These are phyloP conservation scores for Blennius ocellaris DNA, from an alignment of 2,113 vertebrate genomes.

Conservation along the genomic window DNA sequence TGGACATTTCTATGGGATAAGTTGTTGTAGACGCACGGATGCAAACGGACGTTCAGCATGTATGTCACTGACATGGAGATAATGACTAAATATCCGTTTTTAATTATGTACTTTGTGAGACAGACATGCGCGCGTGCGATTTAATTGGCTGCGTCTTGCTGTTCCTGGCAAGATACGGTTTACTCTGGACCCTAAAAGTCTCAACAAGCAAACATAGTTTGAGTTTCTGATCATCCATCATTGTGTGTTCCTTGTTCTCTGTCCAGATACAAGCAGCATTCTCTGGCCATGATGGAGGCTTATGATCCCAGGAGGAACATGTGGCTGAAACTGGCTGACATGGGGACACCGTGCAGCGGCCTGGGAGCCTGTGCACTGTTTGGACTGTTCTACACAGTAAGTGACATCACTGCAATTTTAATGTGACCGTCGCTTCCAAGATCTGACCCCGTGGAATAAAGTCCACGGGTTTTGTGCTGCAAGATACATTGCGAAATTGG, in stretches of 20 bases:
- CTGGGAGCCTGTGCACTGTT: slow-evolving; percentile 85
- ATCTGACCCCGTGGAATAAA: no score
- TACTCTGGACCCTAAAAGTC: no score
- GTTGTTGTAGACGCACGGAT: neutral
- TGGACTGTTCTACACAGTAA: slow-evolving; percentile 83
- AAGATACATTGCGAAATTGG: no score
- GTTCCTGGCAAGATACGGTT: no score
- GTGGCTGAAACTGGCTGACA: slow-evolving; percentile 82
- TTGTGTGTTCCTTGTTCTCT: neutral
- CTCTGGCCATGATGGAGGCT: slow-evolving; percentile 82
- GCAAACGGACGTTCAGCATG: neutral
- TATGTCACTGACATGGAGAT: neutral
- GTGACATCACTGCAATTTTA: slow-evolving; percentile 17
- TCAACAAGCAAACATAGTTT: no score
- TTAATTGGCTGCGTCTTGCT: no score
- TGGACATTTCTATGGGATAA: neutral
- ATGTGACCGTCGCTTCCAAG: no score
- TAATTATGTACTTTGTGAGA: neutral
- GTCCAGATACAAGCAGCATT: slow-evolving; percentile 79
- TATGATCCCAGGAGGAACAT: slow-evolving; percentile 76
- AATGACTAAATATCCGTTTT: neutral
- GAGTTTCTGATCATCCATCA: no score
- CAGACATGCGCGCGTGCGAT: no score
- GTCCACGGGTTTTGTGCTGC: no score
- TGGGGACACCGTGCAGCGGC: slow-evolving; percentile 82